These are phyloP conservation scores for Aptenodytes patagonicus DNA, from an alignment of 2,113 vertebrate genomes.

Conservation along the genomic window DNA sequence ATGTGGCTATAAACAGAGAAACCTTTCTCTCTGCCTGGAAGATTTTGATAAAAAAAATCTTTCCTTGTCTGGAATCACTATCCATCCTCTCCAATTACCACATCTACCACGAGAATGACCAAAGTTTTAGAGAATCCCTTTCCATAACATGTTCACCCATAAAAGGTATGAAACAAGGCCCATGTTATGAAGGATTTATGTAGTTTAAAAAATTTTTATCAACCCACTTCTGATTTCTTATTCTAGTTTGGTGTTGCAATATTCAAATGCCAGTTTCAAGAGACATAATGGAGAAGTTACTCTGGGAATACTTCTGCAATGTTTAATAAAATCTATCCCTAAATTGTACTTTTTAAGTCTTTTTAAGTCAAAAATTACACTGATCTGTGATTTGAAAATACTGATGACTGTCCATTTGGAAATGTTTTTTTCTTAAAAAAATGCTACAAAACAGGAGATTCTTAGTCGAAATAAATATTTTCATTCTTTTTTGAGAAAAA, in stretches of 20 bases:
- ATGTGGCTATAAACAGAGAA: not conserved
- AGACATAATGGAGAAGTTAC: not conserved
- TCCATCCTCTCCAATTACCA: not conserved
- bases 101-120: not conserved
- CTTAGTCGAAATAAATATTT: not conserved
- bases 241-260: not conserved
- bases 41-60: not conserved
- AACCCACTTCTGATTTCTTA: not conserved
- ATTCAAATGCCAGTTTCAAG: not conserved
- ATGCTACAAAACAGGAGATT: not conserved
- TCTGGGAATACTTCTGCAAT: not conserved
- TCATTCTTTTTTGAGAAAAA: not conserved
- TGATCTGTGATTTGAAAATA: not conserved
- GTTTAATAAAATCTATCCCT: not conserved
- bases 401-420: not conserved
- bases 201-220: not conserved
- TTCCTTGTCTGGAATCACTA: not conserved
- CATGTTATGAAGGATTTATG: not conserved
- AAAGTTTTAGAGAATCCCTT: not conserved
- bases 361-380: not conserved
- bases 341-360: not conserved
- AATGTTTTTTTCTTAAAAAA: not conserved
- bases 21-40: not conserved
- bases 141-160: not conserved
- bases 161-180: not conserved